Percentiles rank a stretch among this genome's conserved stretches.
Evolutionary conservation across 2,797 vertebrate genomes (phyloP).

Genomic region (Pempheris klunzingeri): DNA sequence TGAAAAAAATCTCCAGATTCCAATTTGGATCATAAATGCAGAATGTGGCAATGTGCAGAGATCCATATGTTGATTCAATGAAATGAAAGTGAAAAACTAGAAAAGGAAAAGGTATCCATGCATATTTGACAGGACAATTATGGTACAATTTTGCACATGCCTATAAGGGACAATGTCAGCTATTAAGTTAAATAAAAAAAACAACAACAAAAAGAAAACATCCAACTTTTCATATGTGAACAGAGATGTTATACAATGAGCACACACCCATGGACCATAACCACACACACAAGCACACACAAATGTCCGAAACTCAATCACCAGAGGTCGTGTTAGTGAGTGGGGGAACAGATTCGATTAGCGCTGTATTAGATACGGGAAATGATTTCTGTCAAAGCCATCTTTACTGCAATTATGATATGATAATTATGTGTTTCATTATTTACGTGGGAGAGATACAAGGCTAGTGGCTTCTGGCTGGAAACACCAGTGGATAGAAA

Average conservation of each 20-base stretch:
- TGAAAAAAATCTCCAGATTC: no score
- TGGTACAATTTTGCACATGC: background rate
- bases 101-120: background rate
- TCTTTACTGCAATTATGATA: constrained; percentile 99
- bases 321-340: constrained; percentile 98
- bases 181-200: background rate
- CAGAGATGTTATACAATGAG: constrained; percentile 13
- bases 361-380: constrained; percentile 99
- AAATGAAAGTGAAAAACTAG: background rate
- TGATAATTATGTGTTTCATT: constrained; percentile 99
- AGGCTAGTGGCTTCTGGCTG: constrained; percentile 86
- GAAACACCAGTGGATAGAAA: constrained; percentile 82
- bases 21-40: constrained; percentile 13
- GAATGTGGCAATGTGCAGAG: background rate
- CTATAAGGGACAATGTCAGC: background rate
- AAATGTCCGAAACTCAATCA: constrained; percentile 99
- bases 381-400: constrained; percentile 99
- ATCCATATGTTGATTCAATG: background rate
- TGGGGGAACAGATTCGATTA: constrained; percentile 99
- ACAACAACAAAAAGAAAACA: background rate
- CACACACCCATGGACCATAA: constrained; percentile 31
- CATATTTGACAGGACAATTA: background rate
- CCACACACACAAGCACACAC: constrained; percentile 70
- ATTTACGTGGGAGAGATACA: constrained; percentile 97
- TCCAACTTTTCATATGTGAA: background rate